Conservation (phyloP, 2,888 invertebrate species). For the Cephus pulcher region DNA sequence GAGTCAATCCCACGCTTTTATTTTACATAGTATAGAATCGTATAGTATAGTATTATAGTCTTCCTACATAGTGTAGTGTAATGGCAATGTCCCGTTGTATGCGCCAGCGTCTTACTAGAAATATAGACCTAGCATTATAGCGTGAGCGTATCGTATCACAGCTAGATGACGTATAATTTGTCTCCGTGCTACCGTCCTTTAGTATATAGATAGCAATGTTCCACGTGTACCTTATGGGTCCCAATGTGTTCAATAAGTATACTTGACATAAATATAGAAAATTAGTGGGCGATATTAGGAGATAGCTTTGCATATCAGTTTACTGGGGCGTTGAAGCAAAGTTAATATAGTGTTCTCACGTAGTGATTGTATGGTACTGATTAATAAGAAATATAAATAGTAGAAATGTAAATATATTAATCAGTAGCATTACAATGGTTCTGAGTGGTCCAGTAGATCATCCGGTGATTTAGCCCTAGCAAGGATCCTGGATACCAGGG, state of each 20-base stretch:
- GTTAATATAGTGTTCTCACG: neutral
- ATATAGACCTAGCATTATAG: neutral
- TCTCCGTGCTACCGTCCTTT: neutral
- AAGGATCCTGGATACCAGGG: conserved; percentile 57
- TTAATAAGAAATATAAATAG: neutral
- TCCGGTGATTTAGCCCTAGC: conserved; percentile 54
- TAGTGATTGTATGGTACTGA: neutral
- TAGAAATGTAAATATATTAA: neutral
- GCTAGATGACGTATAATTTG: neutral
- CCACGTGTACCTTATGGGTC: neutral
- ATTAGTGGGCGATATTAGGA: neutral
- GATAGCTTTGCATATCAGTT: neutral
- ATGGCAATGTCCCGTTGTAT: neutral
- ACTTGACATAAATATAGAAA: neutral
- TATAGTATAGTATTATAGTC: neutral
- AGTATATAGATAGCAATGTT: neutral
- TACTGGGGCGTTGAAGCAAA: neutral
- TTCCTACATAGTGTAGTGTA: neutral
- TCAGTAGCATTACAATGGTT: conserved; percentile 62
- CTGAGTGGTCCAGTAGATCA: conserved; percentile 64
- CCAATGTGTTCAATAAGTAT: neutral
- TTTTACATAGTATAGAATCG: neutral
- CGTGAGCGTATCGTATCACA: neutral
- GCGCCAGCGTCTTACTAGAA: neutral
- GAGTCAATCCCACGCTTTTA: neutral